These are phyloP conservation scores for Characodon lateralis DNA, from an alignment of 2,797 vertebrate species.

Conservation along the genomic window DNA sequence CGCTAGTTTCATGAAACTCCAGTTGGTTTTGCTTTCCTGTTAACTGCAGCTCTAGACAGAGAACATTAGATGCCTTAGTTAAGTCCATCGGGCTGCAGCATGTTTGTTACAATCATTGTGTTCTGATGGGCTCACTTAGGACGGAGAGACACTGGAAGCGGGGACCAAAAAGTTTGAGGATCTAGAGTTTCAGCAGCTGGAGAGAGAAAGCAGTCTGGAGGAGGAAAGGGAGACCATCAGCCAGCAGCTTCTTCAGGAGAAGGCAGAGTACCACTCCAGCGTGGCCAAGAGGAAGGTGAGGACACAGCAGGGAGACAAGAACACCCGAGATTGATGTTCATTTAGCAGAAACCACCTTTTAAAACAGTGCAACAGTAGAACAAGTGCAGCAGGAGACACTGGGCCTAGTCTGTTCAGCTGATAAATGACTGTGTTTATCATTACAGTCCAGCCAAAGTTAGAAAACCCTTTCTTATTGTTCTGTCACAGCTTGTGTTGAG, in stretches of 20 bases:
- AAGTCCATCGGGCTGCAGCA: neutral
- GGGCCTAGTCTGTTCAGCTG: neutral
- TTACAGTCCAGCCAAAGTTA: neutral
- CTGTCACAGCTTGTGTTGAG: neutral
- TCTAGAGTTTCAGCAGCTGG: conserved; percentile 97
- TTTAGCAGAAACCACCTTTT: neutral
- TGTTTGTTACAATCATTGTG: neutral
- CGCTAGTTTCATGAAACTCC: neutral
- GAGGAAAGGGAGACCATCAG: conserved; percentile 90
- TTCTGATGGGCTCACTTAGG: conserved; percentile 73
- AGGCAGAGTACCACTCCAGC: conserved; percentile 84
- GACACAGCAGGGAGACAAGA: neutral
- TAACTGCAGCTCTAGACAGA: neutral
- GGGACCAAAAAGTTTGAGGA: conserved; percentile 95
- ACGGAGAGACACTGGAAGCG: conserved; percentile 88
- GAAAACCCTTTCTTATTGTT: neutral
- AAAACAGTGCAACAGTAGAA: neutral
- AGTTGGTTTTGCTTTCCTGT: neutral
- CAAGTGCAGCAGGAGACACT: neutral
- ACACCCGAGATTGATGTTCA: neutral
- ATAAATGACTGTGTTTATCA: neutral
- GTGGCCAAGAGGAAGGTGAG: conserved; percentile 88
- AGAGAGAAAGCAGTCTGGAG: conserved; percentile 92
- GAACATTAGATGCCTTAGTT: neutral
- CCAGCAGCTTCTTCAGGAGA: conserved; percentile 90